A percentile compares a stretch with the other conserved stretches of the same genome.
These are phyloP conservation scores for Drepana falcataria DNA, from an alignment of 2,888 invertebrate genomes.

Conservation along the genomic window DNA sequence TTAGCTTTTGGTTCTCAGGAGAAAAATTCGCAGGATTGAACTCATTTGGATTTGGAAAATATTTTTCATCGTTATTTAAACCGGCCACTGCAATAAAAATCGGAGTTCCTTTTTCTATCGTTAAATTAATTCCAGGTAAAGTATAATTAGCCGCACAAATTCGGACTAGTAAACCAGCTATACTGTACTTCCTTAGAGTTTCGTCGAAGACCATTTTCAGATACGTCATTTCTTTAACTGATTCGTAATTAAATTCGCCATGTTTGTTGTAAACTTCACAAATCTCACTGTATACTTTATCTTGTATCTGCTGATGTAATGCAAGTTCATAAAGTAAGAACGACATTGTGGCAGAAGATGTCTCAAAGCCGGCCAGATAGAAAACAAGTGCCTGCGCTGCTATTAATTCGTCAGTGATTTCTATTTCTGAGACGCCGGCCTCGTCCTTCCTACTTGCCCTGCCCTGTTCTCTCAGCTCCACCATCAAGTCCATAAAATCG, in stretches of 20 bases:
- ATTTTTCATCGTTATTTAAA: slow-evolving; percentile 10
- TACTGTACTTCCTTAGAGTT: slow-evolving; percentile 25
- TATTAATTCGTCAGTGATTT: slow-evolving; percentile 32
- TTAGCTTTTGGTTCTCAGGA: slow-evolving; percentile 11
- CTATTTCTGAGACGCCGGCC: slow-evolving; percentile 28
- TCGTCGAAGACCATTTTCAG: slow-evolving; percentile 35
- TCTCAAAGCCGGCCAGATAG: slow-evolving; percentile 53
- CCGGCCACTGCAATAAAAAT: slow-evolving; percentile 15
- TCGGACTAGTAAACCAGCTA: slow-evolving; percentile 16
- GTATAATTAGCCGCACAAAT: slow-evolving; percentile 13
- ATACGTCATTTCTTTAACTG: slow-evolving; percentile 39
- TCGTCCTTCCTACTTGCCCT: slow-evolving; percentile 18
- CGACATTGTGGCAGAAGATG: slow-evolving; percentile 43
- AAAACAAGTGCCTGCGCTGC: slow-evolving; percentile 39
- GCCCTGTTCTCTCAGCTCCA: slow-evolving; percentile 36
- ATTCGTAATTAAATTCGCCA: slow-evolving; percentile 23
- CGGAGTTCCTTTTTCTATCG: slow-evolving; percentile 24
- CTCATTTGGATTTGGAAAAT: slow-evolving; percentile 12
- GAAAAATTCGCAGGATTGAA: slow-evolving; percentile 17
- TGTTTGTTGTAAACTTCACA: slow-evolving; percentile 14
- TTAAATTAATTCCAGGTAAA: slow-evolving; percentile 16
- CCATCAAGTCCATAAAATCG: slow-evolving; percentile 42
- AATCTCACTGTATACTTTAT: slow-evolving; percentile 19
- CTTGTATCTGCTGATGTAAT: slow-evolving; percentile 19
- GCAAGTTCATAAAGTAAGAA: slow-evolving; percentile 23